Percentiles rank a stretch among this genome's conserved stretches.
phyloP scores from a whole-genome alignment of 2,797 vertebrate genomes.

The Neomorphus geoffroyi region DNA sequence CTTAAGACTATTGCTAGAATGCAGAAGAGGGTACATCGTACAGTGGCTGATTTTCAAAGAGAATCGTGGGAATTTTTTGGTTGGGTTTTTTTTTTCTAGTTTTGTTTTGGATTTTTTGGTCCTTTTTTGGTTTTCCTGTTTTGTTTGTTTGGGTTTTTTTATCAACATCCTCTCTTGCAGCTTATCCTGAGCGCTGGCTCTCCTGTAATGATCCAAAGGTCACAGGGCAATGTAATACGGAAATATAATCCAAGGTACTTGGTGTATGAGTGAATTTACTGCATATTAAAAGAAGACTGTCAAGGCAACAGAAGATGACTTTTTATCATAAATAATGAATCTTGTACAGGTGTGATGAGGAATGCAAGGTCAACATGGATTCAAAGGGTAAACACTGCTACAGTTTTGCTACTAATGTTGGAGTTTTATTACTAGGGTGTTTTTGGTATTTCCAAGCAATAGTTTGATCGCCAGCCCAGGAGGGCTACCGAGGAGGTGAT shows the following conservation, averaged over 20 bases:
- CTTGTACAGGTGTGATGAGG: slow-evolving; percentile 20
- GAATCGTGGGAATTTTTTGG: slow-evolving; percentile 41
- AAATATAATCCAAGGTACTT: slow-evolving; percentile 25
- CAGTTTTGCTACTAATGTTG: slow-evolving; percentile 26
- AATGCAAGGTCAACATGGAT: not conserved
- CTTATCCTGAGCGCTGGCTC: slow-evolving; percentile 51
- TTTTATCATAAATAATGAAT: not conserved
- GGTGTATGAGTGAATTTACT: not conserved
- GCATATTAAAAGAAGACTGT: not conserved
- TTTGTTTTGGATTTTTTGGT: not conserved
- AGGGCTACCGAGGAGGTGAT: slow-evolving; percentile 29
- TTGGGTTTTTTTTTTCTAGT: not conserved
- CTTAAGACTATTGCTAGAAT: slow-evolving; percentile 74
- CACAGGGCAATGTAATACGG: slow-evolving; percentile 23
- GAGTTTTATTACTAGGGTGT: slow-evolving; percentile 50
- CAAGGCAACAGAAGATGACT: not conserved
- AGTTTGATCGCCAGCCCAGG: slow-evolving; percentile 58
- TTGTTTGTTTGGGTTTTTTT: not conserved
- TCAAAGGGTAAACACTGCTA: slow-evolving; percentile 51
- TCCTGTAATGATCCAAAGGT: slow-evolving; percentile 35
- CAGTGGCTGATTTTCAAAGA: slow-evolving; percentile 52
- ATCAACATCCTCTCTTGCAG: slow-evolving; percentile 35
- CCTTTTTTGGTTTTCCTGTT: not conserved
- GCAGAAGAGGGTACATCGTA: slow-evolving; percentile 53
- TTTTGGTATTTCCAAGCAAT: slow-evolving; percentile 76